Evolutionary conservation across 2,888 invertebrate species (phyloP), one percentile per base, ranked within the genome.

Genomic region (Amphipoea lucens): DNA sequence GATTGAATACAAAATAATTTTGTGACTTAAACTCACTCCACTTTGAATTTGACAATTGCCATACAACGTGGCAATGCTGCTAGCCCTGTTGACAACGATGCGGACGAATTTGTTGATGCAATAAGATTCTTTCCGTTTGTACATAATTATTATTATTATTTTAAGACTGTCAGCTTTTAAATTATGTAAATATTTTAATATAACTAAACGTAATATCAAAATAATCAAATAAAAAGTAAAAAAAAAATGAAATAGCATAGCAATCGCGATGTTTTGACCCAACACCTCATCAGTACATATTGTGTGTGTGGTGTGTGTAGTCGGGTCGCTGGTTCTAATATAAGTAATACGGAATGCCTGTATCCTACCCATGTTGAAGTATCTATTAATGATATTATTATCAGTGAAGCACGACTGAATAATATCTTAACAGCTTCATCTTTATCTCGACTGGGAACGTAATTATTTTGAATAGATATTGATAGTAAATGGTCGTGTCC

Each of bases 371-470:
- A 75, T 62, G 45, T 66, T 67, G 6, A 71, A 67, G 14, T 63
- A 9, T 70, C 23, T 57, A 17, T 70, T 57, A n/a, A 29, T n/a
- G 17, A 54, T 40, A n/a, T 6, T n/a, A 71, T n/a, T 71, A 68
- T 74, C 70, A 40, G 14, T 51, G 45, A 78, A 74, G 14, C 36
- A 20, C 29, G 66, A 70, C 14, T 12, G 12, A 51, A 45, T 66
- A 67, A 67, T 74, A 82, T 78, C 73, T 82, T 66, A 82, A 81
- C 63, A 45, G 68, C 62, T 68, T 68, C 51, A 69, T 48, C 36
- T 57, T 62, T 67, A 82, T 78, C 78, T 82, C 11, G 6, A 68
- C 40, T 42, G 4, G 40, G 5, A 57, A 67, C 36, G 63, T 82
- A 23, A 74, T 60, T 70, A 82, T 67, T 82, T 82, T 70, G 51